A percentile compares a stretch with the other conserved stretches of the same genome.
phyloP scores from a whole-genome alignment of 2,888 invertebrate genomes.

The Eilema depressum region DNA sequence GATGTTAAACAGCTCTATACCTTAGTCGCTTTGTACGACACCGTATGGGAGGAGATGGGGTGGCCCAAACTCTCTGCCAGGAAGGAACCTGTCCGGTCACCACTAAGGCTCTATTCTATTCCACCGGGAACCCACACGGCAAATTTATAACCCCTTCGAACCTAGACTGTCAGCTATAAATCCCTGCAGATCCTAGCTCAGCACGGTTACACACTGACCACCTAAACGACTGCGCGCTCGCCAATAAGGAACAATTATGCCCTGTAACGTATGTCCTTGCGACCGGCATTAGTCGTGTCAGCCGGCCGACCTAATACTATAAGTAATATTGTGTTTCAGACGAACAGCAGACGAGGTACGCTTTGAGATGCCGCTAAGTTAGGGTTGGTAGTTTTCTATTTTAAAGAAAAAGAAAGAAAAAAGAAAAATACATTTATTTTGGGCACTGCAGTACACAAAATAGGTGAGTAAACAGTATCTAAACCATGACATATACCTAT shows the following conservation, averaged over 20 bases:
- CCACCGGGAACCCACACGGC: no score
- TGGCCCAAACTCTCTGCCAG: no score
- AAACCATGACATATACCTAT: no score
- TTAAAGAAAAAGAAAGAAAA: no score
- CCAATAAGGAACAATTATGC: conserved; percentile 54
- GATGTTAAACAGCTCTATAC: no score
- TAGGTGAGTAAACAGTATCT: no score
- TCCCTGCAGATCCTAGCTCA: background rate
- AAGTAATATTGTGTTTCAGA: conserved; percentile 52
- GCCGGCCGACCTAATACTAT: conserved; percentile 53
- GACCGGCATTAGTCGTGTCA: conserved; percentile 62
- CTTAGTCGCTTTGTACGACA: no score
- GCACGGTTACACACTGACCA: conserved; percentile 33
- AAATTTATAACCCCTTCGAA: background rate
- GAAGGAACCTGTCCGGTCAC: no score
- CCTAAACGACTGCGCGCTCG: conserved; percentile 46
- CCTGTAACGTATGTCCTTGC: conserved; percentile 59
- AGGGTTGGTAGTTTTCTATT: conserved; percentile 38
- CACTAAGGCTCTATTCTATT: no score
- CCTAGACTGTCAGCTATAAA: background rate
- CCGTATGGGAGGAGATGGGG: no score
- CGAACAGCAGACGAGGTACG: conserved; percentile 44
- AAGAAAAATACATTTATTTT: no score
- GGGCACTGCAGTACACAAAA: no score
- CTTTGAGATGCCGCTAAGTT: conserved; percentile 51